Percentiles rank a stretch among this genome's conserved stretches.
Evolutionary conservation across 2,888 invertebrate genomes (phyloP).

Genomic region (Rhamnusium bicolor): DNA sequence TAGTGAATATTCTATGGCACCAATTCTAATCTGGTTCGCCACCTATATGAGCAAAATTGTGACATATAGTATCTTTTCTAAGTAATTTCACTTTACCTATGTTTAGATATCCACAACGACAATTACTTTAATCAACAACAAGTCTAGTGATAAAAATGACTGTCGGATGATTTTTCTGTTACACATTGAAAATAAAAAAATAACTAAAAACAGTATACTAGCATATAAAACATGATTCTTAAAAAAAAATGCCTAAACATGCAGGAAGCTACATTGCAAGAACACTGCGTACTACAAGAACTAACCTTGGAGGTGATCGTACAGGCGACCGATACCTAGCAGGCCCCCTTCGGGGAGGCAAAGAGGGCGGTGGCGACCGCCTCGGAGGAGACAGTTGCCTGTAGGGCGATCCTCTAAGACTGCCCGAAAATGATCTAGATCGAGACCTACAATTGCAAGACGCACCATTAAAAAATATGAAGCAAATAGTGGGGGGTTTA

Average conservation of each 20-base stretch:
- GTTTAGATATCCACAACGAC: too few relatives aligned
- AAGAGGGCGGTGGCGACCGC: constrained; percentile 60
- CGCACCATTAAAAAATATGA: constrained; percentile 19
- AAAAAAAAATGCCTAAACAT: background rate
- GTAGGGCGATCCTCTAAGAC: constrained; percentile 71
- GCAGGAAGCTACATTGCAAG: constrained; percentile 25
- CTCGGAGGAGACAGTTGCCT: constrained; percentile 68
- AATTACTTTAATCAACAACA: too few relatives aligned
- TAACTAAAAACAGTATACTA: background rate
- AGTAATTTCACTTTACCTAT: too few relatives aligned
- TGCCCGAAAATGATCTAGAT: constrained; percentile 77
- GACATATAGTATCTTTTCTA: too few relatives aligned
- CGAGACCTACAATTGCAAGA: constrained; percentile 74
- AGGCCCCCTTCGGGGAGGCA: constrained; percentile 62
- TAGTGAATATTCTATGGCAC: too few relatives aligned
- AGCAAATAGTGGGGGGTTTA: background rate
- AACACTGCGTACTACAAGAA: constrained; percentile 44
- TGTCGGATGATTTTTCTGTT: background rate
- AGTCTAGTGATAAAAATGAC: too few relatives aligned
- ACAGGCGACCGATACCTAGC: constrained; percentile 73
- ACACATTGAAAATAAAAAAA: background rate
- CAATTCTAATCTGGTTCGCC: too few relatives aligned
- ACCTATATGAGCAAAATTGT: too few relatives aligned
- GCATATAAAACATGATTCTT: background rate
- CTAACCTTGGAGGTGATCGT: constrained; percentile 70